Base-by-base conservation (phyloP, 1,140 invertebrate genomes). In the Neotoxoptera formosana region DNA sequence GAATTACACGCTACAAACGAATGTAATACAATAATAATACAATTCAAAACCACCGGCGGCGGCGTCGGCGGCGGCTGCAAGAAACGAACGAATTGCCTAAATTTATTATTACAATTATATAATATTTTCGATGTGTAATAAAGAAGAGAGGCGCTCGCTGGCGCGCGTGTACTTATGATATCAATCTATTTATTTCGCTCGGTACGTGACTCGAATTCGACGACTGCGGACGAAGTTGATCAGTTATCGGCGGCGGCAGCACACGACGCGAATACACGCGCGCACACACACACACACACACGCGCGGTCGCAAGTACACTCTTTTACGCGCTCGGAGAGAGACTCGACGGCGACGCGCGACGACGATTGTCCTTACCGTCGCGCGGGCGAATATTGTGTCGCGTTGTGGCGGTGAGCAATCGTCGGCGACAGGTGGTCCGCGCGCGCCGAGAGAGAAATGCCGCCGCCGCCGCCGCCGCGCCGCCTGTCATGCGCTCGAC, bases 401-500 rank as follows among this genome's bases (percentile, higher is more conserved):
- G 53, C 60, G 60, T 76, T 17, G 53, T 56, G 89, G 89, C 89
- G 53, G 87, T 7, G 41, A n/a, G 60, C 60, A 20, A 76, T n/a
- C 60, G 30, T n/a, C 53, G 60, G 89, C 89, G 89, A 90, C 89
- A 90, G 89, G 89, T 90, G 89, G 89, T 90, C 89, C 89, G 51
- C 51, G 89, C 89, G 89, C 89, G 53, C 36, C 84, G 41, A 36
- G 84, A 86, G 84, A 86, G 41, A 86, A 86, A 86, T 41, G 41
- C 84, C 53, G 89, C 53, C 53, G 48, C 51, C 89, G 53, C 30
- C 60, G 56, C 56, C 56, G 53, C 53, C 60, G 60, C 60, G 60
- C 60, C 60, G 60, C 30, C 60, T 20, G 89, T 90, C 89, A 67
- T 67, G 89, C 89, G 89, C 89, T 67, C 87, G 53, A 20, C 34